Conservation (phyloP, 2,888 invertebrate species). For the Hydriomena furcata region DNA sequence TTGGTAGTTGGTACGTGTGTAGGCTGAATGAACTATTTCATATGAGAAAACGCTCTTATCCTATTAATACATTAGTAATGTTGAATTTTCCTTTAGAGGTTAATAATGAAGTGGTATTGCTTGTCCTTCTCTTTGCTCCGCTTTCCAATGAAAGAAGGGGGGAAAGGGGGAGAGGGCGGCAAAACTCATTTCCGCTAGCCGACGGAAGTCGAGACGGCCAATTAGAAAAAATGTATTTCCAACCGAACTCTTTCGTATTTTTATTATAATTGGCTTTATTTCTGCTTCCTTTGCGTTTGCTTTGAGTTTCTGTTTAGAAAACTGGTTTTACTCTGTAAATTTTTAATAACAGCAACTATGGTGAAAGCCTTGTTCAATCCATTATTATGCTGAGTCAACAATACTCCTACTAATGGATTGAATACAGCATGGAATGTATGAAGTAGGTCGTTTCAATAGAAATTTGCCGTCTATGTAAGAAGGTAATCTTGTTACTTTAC, state of each 20-base stretch:
- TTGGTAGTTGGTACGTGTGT: slow-evolving; percentile 15
- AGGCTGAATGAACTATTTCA: too few relatives aligned
- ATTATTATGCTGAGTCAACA: background rate
- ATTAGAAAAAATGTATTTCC: slow-evolving; percentile 73
- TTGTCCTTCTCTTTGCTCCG: slow-evolving; percentile 47
- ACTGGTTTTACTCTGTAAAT: background rate
- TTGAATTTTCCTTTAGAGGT: slow-evolving; percentile 14
- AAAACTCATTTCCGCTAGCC: slow-evolving; percentile 79
- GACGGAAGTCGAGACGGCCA: slow-evolving; percentile 69
- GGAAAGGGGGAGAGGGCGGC: slow-evolving; percentile 44
- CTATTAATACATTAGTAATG: too few relatives aligned
- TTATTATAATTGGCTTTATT: slow-evolving; percentile 62
- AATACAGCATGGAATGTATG: too few relatives aligned
- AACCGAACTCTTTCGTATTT: slow-evolving; percentile 59
- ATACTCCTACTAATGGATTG: too few relatives aligned
- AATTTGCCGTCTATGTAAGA: too few relatives aligned
- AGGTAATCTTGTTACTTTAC: too few relatives aligned
- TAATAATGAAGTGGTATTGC: slow-evolving; percentile 61
- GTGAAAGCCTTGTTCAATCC: background rate
- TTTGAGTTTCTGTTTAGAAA: slow-evolving; percentile 1
- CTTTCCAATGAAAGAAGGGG: slow-evolving; percentile 38
- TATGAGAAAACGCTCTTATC: too few relatives aligned
- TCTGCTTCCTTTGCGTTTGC: slow-evolving; percentile 36
- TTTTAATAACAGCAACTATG: background rate
- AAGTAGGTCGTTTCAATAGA: too few relatives aligned